Base-by-base conservation (phyloP, 2,113 vertebrate species). In the Chaenogobius annularis region DNA sequence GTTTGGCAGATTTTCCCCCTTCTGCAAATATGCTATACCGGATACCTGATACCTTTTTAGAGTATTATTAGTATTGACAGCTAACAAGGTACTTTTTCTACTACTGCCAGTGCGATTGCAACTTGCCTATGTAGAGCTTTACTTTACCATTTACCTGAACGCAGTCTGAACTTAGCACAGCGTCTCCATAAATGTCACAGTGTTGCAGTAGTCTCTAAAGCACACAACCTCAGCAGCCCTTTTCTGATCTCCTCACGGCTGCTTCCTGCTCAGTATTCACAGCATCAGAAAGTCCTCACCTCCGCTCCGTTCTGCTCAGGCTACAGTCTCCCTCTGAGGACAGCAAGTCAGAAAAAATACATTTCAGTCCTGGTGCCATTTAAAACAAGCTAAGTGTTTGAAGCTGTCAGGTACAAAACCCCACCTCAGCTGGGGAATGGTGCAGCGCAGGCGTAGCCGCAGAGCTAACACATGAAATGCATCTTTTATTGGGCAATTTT, bases 391-490 rank as follows among this genome's bases (percentile, higher is more conserved):
- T 44, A 54, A 5, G 74, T 68, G 77, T 74, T 80, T 89, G 85
- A 91, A 85, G 77, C 75, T 72, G 79, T 72, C 80, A 80, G 84
- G 80, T 85, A 77, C 83, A 89, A 80, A 81, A 61, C 64, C 69
- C 69, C 69, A 44, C 31, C 46, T 78, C 72, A 83, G 73, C 80
- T 47, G 59, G 75, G 1, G 66, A 90, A 83, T 83, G 85, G 82
- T 85, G 85, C 75, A 87, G 70, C 66, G 75, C 74, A 82, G 84
- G 86, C 81, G 83, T 43, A 85, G 86, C 81, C 85, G 71, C 79
- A 80, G 83, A 86, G 84, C 68, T 48, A 59, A 59, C 62, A 87
- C 85, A 88, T 87, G 90, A 90, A 83, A 83, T 55, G 65, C 17
- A 71, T 31, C 23, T 40, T 40, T 9, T 9, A 9, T 23, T 7